Conservation (phyloP, 2,888 invertebrate species). For the Craniophora ligustri region DNA sequence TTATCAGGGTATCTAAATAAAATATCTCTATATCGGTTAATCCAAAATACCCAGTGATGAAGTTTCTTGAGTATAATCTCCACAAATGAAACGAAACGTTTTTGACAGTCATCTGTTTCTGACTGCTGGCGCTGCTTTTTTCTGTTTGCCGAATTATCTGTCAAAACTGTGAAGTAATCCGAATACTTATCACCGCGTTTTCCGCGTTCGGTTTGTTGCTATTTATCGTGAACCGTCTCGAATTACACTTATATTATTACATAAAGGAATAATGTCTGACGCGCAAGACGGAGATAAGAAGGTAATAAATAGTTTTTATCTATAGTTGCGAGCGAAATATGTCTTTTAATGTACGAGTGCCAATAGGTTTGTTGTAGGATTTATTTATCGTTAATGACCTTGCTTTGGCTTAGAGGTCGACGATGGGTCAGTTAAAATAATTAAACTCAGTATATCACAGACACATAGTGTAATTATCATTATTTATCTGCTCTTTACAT, state of each 20-base stretch:
- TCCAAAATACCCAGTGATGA: too few relatives aligned
- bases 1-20: too few relatives aligned
- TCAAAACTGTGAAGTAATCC: slow-evolving; percentile 44
- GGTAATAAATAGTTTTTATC: slow-evolving; percentile 74
- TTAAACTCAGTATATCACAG: slow-evolving; percentile 13
- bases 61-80: too few relatives aligned
- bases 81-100: slow-evolving; percentile 47
- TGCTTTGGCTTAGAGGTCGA: slow-evolving; percentile 74
- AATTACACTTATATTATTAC: slow-evolving; percentile 54
- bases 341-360: slow-evolving; percentile 52
- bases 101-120: slow-evolving; percentile 61
- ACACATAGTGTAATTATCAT: slow-evolving; percentile 5
- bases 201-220: slow-evolving; percentile 2
- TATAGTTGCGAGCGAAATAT: slow-evolving; percentile 55
- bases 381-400: slow-evolving; percentile 77
- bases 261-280: slow-evolving; percentile 73
- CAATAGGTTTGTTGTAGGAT: slow-evolving; percentile 55
- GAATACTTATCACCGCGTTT: slow-evolving; percentile 35
- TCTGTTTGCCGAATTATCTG: slow-evolving; percentile 43
- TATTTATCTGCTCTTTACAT: neutral
- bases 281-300: slow-evolving; percentile 76
- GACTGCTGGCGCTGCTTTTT: too few relatives aligned
- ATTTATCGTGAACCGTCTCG: slow-evolving; percentile 49
- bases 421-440: slow-evolving; percentile 41
- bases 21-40: too few relatives aligned